Evolutionary conservation across 2,888 invertebrate species (phyloP).

Genomic region (Archips xylosteana): DNA sequence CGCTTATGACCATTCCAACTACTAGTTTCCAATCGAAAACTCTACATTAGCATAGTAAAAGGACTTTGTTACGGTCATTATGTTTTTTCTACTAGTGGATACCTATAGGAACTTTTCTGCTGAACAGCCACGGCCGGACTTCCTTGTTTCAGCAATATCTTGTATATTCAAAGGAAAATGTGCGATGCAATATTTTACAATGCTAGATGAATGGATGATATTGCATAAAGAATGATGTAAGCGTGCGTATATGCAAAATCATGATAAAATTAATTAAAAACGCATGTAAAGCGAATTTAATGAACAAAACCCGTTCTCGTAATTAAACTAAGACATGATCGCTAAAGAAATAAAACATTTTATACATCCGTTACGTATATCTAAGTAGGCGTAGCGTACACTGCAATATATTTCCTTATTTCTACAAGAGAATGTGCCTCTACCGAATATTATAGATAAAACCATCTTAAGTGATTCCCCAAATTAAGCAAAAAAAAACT

Average conservation of each 20-base stretch:
- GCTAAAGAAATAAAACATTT: slow-evolving; percentile 16
- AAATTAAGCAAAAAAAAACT: background rate
- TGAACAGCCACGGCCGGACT: too few species aligned
- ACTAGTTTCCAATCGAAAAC: slow-evolving; percentile 32
- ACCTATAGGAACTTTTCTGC: too few species aligned
- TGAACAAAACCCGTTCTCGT: slow-evolving; percentile 5
- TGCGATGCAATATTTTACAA: background rate
- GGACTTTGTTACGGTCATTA: background rate
- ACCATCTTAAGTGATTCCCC: background rate
- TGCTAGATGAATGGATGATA: background rate
- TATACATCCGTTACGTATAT: slow-evolving; percentile 43
- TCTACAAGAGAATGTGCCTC: slow-evolving; percentile 46
- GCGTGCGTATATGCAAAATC: background rate
- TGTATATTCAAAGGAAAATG: background rate
- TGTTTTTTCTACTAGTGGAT: too few species aligned
- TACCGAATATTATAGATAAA: slow-evolving; percentile 3
- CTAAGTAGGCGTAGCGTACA: slow-evolving; percentile 37
- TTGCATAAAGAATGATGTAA: slow-evolving; percentile 21
- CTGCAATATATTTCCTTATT: slow-evolving; percentile 55
- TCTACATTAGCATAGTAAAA: background rate
- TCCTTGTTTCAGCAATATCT: background rate
- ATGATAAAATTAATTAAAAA: slow-evolving; percentile 5
- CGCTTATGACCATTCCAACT: slow-evolving; percentile 21
- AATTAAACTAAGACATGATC: slow-evolving; percentile 9
- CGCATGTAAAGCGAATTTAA: background rate